Evolutionary conservation across 2,113 vertebrate genomes (phyloP).

Genomic region (Nestor notabilis): DNA sequence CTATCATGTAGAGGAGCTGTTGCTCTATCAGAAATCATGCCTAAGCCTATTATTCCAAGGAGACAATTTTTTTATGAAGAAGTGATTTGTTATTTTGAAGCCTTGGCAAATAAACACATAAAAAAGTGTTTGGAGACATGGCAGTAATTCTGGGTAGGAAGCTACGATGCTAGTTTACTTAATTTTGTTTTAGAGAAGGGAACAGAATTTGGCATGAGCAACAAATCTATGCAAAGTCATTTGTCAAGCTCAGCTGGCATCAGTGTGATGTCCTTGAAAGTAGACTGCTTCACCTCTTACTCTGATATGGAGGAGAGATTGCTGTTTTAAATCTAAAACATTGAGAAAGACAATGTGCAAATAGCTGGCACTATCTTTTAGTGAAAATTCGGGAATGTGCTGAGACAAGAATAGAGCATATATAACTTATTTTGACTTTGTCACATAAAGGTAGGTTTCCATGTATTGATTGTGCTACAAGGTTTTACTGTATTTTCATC

Average conservation of each 20-base stretch:
- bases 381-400: conserved; percentile 15
- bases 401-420: conserved; percentile 15
- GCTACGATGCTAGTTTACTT: conserved; percentile 36
- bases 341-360: neutral
- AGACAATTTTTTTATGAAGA: conserved; percentile 70
- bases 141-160: conserved; percentile 55
- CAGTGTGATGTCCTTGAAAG: conserved; percentile 64
- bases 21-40: conserved; percentile 67
- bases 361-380: neutral
- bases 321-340: conserved; percentile 28
- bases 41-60: conserved; percentile 67
- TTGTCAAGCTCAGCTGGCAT: conserved; percentile 61
- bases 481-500: conserved; percentile 66
- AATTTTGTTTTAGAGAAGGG: conserved; percentile 60
- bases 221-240: conserved; percentile 57
- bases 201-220: conserved; percentile 29
- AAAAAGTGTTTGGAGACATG: conserved; percentile 4
- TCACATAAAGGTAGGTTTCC: neutral
- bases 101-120: conserved; percentile 66
- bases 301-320: neutral
- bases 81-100: conserved; percentile 74
- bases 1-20: conserved; percentile 71
- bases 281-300: conserved; percentile 28
- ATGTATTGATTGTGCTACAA: conserved; percentile 8
- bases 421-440: conserved; percentile 35